A percentile compares a stretch with the other conserved stretches of the same genome.
Evolutionary conservation across 2,888 invertebrate species (phyloP).

Genomic region (Morinoia aosen): DNA sequence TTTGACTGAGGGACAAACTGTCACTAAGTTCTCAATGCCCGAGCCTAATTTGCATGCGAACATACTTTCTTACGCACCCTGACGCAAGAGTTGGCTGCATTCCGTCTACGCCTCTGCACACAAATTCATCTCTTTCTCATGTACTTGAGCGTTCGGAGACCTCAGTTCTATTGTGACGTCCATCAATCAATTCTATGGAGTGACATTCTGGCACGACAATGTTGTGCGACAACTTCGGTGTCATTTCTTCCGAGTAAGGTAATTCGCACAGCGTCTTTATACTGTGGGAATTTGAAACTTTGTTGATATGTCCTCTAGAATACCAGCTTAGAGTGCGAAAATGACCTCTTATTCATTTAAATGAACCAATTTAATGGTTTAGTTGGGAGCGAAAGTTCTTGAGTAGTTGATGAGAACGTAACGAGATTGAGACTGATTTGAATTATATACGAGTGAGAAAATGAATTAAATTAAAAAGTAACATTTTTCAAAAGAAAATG

Average conservation of each 20-base stretch:
- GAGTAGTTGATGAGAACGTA: neutral
- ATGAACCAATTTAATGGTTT: too few species aligned
- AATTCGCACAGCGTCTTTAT: neutral
- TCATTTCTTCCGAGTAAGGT: neutral
- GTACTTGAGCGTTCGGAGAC: neutral
- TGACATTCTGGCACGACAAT: neutral
- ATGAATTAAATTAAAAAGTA: neutral
- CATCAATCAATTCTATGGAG: neutral
- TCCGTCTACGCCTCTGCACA: neutral
- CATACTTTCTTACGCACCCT: neutral
- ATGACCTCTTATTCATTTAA: too few species aligned
- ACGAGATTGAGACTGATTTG: neutral
- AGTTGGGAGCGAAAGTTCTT: neutral
- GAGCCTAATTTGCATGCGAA: constrained; percentile 2
- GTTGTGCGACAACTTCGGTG: neutral
- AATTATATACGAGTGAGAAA: neutral
- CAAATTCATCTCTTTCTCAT: constrained; percentile 21
- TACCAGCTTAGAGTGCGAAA: too few species aligned
- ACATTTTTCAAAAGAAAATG: neutral
- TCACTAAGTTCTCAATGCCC: constrained; percentile 3
- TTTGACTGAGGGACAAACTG: neutral
- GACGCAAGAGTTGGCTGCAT: neutral
- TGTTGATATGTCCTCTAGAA: neutral
- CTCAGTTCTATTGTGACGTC: neutral
- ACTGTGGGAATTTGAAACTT: neutral